Evolutionary conservation across 2,888 invertebrate species (phyloP), one percentile per base, ranked within the genome.

Genomic region (Metopia argyrocephala): DNA sequence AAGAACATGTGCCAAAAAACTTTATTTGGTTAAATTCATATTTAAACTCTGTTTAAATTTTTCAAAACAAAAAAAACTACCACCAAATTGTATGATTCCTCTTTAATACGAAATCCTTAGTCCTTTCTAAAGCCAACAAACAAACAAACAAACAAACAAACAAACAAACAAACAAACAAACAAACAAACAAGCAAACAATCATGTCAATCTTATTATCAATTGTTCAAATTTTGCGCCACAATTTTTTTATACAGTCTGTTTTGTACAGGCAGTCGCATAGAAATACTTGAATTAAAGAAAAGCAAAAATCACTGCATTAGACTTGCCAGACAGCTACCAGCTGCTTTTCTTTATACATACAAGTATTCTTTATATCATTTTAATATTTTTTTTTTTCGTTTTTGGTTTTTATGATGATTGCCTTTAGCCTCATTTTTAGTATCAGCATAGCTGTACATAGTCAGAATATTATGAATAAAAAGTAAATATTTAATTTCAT

Each of bases 321-420:
- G 54, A 20, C 56, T 54, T 56, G 31, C 28, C 12, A 74, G 20
- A 65, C 59, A 82, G 84, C 82, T 84, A 86, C 85, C 87, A 87
- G 87, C 87, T 87, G 87, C 87, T 73, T 75, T 59, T 59, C 3
- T 7, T 50, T 21, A 7, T n/a, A n/a, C n/a, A n/a, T n/a, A n/a
- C n/a, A n/a, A n/a, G n/a, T n/a, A 31, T 28, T 59, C 23, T 64
- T 0, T 9, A 28, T 7, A 12, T 38, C 38, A 38, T 15, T 38
- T 38, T 15, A 38, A 12, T 38, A 12, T 15, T 15, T 12, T 12
- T 38, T 38, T 38, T 15, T 38, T n/a, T 52, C 15, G 6, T 21
- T 31, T 31, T 18, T 12, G n/a, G 48, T n/a, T n/a, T n/a, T n/a
- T n/a, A n/a, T n/a, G n/a, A n/a, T n/a, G n/a, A n/a, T n/a, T 6